phyloP scores from a whole-genome alignment of 2,888 invertebrate genomes.

The Thalpophila matura region DNA sequence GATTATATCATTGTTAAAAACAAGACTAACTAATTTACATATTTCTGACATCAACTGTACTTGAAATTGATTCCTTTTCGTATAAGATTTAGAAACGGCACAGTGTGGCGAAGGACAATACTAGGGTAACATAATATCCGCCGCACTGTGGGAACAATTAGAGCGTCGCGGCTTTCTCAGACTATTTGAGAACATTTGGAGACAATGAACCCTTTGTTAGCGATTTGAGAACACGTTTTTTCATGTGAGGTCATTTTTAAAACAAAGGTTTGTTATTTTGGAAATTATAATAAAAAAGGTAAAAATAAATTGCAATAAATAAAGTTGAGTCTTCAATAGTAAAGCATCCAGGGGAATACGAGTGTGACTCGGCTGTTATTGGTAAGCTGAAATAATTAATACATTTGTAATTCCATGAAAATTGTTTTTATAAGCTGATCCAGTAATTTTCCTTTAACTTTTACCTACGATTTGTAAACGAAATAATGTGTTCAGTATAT shows the following conservation, averaged over 20 bases:
- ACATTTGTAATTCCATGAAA: no score
- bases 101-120: constrained; percentile 76
- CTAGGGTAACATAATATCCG: constrained; percentile 76
- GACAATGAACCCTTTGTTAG: constrained; percentile 62
- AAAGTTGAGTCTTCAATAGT: neutral
- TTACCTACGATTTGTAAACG: no score
- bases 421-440: no score
- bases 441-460: no score
- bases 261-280: constrained; percentile 22
- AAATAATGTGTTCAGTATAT: no score
- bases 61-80: constrained; percentile 79
- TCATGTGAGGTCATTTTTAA: constrained; percentile 33
- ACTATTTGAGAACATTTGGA: constrained; percentile 58
- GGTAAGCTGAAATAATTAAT: no score
- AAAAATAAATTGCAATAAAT: neutral
- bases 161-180: constrained; percentile 78
- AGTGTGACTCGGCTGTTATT: no score
- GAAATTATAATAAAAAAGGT: neutral
- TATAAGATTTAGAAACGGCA: constrained; percentile 86
- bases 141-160: constrained; percentile 79
- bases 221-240: constrained; percentile 49
- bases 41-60: constrained; percentile 68
- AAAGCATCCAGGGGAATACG: no score
- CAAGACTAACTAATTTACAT: neutral
- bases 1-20: neutral